Conservation (phyloP, 2,888 invertebrate genomes). For the Cordilura impudica region DNA sequence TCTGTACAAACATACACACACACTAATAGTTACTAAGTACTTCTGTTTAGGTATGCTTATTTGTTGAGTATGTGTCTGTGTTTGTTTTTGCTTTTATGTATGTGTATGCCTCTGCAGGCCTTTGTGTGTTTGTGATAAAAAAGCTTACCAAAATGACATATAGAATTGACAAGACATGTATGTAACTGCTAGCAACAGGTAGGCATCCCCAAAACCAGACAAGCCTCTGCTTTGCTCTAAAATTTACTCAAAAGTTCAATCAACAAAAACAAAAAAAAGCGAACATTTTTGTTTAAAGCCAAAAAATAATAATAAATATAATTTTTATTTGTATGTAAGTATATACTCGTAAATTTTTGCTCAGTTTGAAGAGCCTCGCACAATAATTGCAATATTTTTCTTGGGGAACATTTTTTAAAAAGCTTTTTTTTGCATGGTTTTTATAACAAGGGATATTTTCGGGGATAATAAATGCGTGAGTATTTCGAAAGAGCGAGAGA, state of each 20-base stretch:
- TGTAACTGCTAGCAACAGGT: constrained; percentile 73
- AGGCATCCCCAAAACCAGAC: constrained; percentile 65
- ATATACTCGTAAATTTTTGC: not conserved
- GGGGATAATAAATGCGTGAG: constrained; percentile 52
- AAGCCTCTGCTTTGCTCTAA: constrained; percentile 18
- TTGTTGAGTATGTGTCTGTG: not conserved
- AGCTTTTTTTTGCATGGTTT: constrained; percentile 8
- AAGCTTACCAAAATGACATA: constrained; percentile 34
- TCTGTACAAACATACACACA: not conserved
- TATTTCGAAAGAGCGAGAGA: not conserved
- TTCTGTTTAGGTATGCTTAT: not conserved
- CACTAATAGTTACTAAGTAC: not conserved
- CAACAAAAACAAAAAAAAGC: constrained; percentile 19
- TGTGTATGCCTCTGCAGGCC: not conserved
- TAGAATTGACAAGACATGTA: constrained; percentile 65
- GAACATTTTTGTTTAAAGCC: not conserved
- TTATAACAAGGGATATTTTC: constrained; percentile 35
- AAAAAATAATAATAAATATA: constrained; percentile 2
- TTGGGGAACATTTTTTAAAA: not conserved
- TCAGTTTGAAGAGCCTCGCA: constrained; percentile 43
- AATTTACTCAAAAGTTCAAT: constrained; percentile 9
- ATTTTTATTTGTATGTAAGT: not conserved
- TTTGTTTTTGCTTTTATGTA: constrained; percentile 1
- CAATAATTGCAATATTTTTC: constrained; percentile 29
- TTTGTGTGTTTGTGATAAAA: not conserved